Evolutionary conservation across 1,140 invertebrate species (phyloP).

Genomic region (Leguminivora glycinivorella): DNA sequence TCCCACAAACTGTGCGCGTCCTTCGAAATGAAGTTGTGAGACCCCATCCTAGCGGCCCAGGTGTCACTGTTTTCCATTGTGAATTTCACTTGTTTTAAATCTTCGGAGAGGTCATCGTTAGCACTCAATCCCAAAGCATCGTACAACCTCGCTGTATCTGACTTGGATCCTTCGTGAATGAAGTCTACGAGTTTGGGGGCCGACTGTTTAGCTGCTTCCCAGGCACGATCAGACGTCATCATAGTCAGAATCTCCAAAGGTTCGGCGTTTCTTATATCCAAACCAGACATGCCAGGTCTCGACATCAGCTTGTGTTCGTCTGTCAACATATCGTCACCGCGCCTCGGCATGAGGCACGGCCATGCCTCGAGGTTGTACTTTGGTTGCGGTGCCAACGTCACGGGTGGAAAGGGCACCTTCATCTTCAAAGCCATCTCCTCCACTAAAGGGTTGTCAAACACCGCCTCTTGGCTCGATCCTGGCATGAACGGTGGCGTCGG

Average conservation of each 20-base stretch:
- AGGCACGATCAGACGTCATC: constrained; percentile 70
- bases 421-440: constrained; percentile 58
- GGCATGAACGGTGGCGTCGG: constrained; percentile 53
- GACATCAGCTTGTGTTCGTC: constrained; percentile 57
- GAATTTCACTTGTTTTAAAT: constrained; percentile 53
- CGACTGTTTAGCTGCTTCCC: constrained; percentile 76
- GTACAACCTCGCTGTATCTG: constrained; percentile 67
- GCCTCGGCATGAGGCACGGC: constrained; percentile 64
- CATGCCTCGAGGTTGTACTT: constrained; percentile 72
- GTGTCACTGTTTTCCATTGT: constrained; percentile 44
- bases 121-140: constrained; percentile 63
- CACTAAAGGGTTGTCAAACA: constrained; percentile 47
- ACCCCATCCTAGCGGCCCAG: constrained; percentile 44
- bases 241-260: constrained; percentile 61
- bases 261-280: constrained; percentile 56
- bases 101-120: constrained; percentile 52
- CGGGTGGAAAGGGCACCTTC: constrained; percentile 55
- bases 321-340: constrained; percentile 54
- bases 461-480: constrained; percentile 49
- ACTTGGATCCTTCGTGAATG: constrained; percentile 69
- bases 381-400: constrained; percentile 68
- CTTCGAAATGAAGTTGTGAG: constrained; percentile 46
- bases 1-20: constrained; percentile 53
- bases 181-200: constrained; percentile 74
- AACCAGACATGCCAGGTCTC: constrained; percentile 43